Evolutionary conservation across 2,888 invertebrate species (phyloP).

Genomic region (Cancer borealis): DNA sequence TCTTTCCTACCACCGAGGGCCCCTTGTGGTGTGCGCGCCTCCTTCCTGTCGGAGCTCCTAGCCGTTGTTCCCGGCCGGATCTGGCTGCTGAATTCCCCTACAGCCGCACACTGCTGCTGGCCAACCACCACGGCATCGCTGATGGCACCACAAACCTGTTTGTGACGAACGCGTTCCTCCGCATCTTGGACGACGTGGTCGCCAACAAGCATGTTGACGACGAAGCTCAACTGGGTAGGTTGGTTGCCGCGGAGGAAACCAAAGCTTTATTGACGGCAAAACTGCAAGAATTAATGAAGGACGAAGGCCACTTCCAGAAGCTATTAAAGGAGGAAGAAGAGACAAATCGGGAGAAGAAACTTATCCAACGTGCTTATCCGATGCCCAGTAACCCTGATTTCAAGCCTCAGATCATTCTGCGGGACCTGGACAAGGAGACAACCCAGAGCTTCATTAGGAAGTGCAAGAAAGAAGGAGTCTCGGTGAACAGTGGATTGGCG

Average conservation of each 20-base stretch:
- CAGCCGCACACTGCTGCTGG: not conserved
- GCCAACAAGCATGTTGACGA: not conserved
- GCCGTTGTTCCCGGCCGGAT: not conserved
- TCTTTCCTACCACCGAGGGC: not conserved
- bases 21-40: conserved; percentile 42
- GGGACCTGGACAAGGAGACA: not conserved
- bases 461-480: not conserved
- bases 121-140: no score
- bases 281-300: not conserved
- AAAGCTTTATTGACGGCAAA: not conserved
- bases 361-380: not conserved
- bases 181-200: not conserved
- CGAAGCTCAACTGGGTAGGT: not conserved
- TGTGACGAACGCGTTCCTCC: not conserved
- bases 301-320: not conserved
- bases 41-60: not conserved
- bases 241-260: conserved; percentile 22
- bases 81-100: not conserved
- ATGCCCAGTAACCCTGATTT: not conserved
- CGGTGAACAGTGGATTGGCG: not conserved
- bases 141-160: not conserved
- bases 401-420: not conserved
- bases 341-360: not conserved
- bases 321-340: not conserved
- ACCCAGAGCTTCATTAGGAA: not conserved